phyloP scores from a whole-genome alignment of 2,113 vertebrate species.

The Ciconia stormi region DNA sequence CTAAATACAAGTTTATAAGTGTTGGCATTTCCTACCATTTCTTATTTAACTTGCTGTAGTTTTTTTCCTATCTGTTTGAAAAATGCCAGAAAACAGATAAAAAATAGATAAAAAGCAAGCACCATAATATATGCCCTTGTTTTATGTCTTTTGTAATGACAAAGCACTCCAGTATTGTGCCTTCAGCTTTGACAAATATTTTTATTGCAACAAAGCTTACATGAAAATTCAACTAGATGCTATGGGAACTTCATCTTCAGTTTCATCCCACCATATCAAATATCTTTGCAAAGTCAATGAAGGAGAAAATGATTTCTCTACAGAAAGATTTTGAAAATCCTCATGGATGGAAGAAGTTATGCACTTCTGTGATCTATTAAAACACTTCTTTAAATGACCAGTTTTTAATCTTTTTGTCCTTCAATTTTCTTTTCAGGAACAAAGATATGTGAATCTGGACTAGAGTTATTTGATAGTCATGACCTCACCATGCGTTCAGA shows the following conservation, averaged over 20 bases:
- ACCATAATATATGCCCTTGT: neutral
- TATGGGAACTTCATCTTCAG: slow-evolving; percentile 4
- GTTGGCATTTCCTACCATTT: neutral
- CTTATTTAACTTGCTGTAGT: neutral
- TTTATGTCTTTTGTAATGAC: slow-evolving; percentile 19
- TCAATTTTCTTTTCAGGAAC: neutral
- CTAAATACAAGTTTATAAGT: neutral
- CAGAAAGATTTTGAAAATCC: slow-evolving; percentile 17
- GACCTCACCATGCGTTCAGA: slow-evolving; percentile 42
- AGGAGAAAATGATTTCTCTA: slow-evolving; percentile 9
- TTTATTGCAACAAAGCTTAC: slow-evolving; percentile 10
- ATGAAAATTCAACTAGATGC: neutral
- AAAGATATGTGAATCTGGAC: neutral
- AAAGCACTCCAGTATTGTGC: neutral
- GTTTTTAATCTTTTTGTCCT: slow-evolving; percentile 5
- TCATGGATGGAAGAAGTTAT: neutral
- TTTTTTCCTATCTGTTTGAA: neutral
- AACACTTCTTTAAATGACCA: neutral
- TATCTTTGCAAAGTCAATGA: slow-evolving; percentile 9
- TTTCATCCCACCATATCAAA: slow-evolving; percentile 36
- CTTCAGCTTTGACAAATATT: slow-evolving; percentile 32
- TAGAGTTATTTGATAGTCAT: slow-evolving; percentile 27
- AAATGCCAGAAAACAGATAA: neutral
- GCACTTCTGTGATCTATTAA: neutral
- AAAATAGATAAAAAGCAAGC: slow-evolving; percentile 3